Base-by-base conservation (phyloP, 2,113 vertebrate genomes). In the Notarius quadriscutis region DNA sequence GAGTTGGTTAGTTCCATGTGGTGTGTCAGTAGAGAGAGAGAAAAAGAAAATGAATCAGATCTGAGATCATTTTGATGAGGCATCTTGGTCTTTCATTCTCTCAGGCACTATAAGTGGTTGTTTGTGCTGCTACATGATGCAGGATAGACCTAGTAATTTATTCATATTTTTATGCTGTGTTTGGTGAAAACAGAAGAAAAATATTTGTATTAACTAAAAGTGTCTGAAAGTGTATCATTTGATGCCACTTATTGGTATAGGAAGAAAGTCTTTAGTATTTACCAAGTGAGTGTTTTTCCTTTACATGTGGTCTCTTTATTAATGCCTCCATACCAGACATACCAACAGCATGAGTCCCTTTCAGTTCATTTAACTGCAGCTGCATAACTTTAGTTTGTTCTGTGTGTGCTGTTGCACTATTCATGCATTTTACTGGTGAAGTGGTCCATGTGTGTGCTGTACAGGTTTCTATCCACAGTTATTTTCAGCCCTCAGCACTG, bases 241-340 rank as follows among this genome's bases (percentile, higher is more conserved):
- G 2, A 62, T 22, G 18, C 60, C 25, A n/a, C 25, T n/a, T 67
- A 30, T 67, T 71, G 27, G 12, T 74, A 18, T 50, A 18, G 51
- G 50, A 14, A 25, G 53, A 17, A 51, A 12, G 10, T 10, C 5
- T 51, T 77, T 7, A 78, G 50, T 78, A 55, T 78, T 78, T 78
- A 55, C 25, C 12, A 12, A 53, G 50, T 78, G 12, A 53, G 15
- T 10, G 27, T 80, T 80, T 80, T 80, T 41, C 30, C 57, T 62
- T 81, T 62, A 25, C 18, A 63, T 82, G 20, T 65, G 34, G 58
- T 50, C 60, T 63, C 27, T 63, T 63, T 82, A 65, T 65, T 82
- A 82, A 82, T 82, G 20, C 60, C 81, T 65, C 60, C 60, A 82
- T 82, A 82, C 60, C 81, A 65, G 81, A 82, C 81, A 82, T 82